Evolutionary conservation across 2,797 vertebrate genomes (phyloP).

Genomic region (Arnoldichthys spilopterus): DNA sequence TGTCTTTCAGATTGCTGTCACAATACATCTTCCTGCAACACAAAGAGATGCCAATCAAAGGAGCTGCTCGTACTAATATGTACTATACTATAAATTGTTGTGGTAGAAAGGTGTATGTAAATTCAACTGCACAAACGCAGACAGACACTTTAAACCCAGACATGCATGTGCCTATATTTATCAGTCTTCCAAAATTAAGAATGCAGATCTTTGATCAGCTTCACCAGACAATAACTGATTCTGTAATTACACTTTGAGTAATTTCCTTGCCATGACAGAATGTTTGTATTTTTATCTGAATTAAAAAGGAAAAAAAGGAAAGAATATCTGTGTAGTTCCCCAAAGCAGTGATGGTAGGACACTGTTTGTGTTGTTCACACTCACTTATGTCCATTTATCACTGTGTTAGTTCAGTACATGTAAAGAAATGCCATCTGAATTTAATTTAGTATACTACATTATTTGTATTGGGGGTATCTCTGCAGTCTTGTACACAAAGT

Average conservation of each 20-base stretch:
- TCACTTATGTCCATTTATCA: background rate
- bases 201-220: conserved; percentile 14
- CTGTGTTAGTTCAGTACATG: conserved; percentile 1
- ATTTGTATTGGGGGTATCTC: conserved; percentile 59
- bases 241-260: background rate
- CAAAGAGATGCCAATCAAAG: conserved; percentile 50
- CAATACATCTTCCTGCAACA: conserved; percentile 47
- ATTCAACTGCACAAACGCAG: conserved; percentile 37
- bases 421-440: background rate
- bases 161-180: background rate
- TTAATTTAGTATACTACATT: conserved; percentile 34
- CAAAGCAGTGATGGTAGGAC: background rate
- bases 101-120: conserved; percentile 41
- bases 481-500: conserved; percentile 67
- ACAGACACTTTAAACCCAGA: conserved; percentile 22
- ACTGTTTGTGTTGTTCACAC: background rate
- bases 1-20: conserved; percentile 64
- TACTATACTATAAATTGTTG: conserved; percentile 23
- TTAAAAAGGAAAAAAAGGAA: background rate
- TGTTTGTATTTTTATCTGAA: conserved; percentile 11
- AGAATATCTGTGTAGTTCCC: background rate
- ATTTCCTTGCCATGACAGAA: background rate
- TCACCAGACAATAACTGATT: background rate
- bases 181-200: background rate
- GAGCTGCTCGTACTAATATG: conserved; percentile 63